Evolutionary conservation across 1,140 invertebrate species (phyloP).

Genomic region (Hyphantria cunea): DNA sequence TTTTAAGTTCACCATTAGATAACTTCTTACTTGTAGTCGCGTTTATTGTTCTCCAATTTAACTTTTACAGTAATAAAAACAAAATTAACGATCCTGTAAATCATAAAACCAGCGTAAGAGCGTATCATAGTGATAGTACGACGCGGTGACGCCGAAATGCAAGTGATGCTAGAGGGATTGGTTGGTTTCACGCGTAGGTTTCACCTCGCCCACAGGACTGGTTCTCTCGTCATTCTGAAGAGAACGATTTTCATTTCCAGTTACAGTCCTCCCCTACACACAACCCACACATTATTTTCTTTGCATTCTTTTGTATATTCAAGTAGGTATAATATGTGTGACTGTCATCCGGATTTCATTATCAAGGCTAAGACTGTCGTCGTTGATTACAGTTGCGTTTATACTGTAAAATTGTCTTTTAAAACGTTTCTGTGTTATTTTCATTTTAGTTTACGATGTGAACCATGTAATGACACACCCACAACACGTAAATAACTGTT

Average conservation of each 20-base stretch:
- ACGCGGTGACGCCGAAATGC: conserved; percentile 39
- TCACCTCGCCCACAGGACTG: conserved; percentile 66
- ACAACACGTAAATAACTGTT: conserved; percentile 11
- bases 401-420: not conserved
- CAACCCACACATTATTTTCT: conserved; percentile 56
- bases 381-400: conserved; percentile 7
- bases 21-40: no score
- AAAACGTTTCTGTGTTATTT: no score
- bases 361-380: conserved; percentile 10
- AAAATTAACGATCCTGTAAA: conserved; percentile 34
- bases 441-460: conserved; percentile 4
- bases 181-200: conserved; percentile 55
- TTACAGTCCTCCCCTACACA: conserved; percentile 50
- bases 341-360: conserved; percentile 18
- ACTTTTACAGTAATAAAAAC: no score
- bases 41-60: no score
- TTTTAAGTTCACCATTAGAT: no score
- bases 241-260: conserved; percentile 78
- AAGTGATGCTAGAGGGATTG: conserved; percentile 37
- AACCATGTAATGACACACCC: not conserved
- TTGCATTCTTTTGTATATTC: conserved; percentile 22
- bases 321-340: conserved; percentile 12
- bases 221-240: conserved; percentile 64
- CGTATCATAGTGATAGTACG: conserved; percentile 46
- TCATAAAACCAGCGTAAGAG: conserved; percentile 59